Evolutionary conservation across 1,140 invertebrate genomes (phyloP), one percentile per base, ranked within the genome.

Genomic region (Trachelipus rathkii): DNA sequence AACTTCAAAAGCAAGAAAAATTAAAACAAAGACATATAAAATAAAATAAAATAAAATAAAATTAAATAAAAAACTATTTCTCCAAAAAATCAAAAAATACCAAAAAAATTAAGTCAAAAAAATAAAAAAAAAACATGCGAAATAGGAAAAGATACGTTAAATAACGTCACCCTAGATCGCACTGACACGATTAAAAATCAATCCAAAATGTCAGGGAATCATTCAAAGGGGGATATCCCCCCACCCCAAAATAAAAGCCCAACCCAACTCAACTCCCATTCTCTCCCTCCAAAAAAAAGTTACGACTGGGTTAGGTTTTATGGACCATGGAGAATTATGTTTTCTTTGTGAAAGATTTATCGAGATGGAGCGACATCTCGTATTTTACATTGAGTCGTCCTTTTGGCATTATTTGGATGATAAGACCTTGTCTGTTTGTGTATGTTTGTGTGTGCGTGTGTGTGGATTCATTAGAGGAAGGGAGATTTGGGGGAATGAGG

Each of bases 241-340:
- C 2, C 11, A n/a, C 50, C 11, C 11, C 50, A 3, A 8, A 33
- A 33, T 33, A 33, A 33, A 33, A 33, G 6, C 33, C 33, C 33
- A 33, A 33, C 33, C 33, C 33, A 33, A 33, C 33, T 6, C 33
- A 33, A 60, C 11, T 19, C 11, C 11, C 50, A 60, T 4, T 33
- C 50, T 15, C 4, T 19, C 11, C 1, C 2, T 4, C 2, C 1
- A 60, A 60, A 60, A 60, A 60, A 60, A 60, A 60, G 50, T 60
- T 19, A 60, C 11, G 50, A 60, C 50, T 60, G 50, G 50, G 50
- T 60, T 60, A 60, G 50, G 50, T 60, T 60, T 60, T 60, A 60
- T 60, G 50, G 50, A 60, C 50, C 50, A 60, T 60, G 19, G 50
- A 60, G 50, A 60, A 60, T 60, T 60, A 60, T 60, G 50, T 60